These are phyloP conservation scores for Apeltes quadracus DNA, from an alignment of 2,113 vertebrate genomes.

Conservation along the genomic window DNA sequence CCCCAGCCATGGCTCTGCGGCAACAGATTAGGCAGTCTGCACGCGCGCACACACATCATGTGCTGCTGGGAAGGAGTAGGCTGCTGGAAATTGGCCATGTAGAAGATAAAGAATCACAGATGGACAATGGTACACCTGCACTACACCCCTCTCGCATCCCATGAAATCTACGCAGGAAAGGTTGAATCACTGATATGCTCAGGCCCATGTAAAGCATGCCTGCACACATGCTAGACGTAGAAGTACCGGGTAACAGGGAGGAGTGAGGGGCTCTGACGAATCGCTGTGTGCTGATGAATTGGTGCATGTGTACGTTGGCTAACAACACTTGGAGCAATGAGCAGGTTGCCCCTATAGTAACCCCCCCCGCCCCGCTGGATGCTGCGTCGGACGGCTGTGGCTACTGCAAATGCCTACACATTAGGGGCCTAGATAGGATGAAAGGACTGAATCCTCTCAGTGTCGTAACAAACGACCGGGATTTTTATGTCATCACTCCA, in stretches of 20 bases:
- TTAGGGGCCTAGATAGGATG: not conserved
- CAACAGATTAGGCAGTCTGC: conserved; percentile 61
- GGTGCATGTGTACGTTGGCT: conserved; percentile 61
- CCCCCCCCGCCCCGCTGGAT: conserved; percentile 64
- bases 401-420: not conserved
- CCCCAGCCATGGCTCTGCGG: conserved; percentile 57
- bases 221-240: conserved; percentile 25
- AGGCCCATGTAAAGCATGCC: not conserved
- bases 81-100: conserved; percentile 26
- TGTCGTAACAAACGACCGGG: conserved; percentile 33
- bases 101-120: conserved; percentile 41
- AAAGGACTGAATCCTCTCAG: conserved; percentile 25
- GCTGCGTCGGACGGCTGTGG: conserved; percentile 14
- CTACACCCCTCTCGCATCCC: not conserved
- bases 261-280: conserved; percentile 74
- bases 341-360: conserved; percentile 73
- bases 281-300: conserved; percentile 74
- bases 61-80: conserved; percentile 21
- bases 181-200: not conserved
- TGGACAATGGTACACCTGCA: conserved; percentile 29
- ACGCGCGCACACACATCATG: conserved; percentile 40
- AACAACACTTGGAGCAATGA: conserved; percentile 80
- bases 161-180: not conserved
- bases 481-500: conserved; percentile 35
- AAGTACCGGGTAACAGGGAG: conserved; percentile 73